These are phyloP conservation scores for Callyntrura sp. DNA, from an alignment of 2,888 invertebrate genomes.

Conservation along the genomic window DNA sequence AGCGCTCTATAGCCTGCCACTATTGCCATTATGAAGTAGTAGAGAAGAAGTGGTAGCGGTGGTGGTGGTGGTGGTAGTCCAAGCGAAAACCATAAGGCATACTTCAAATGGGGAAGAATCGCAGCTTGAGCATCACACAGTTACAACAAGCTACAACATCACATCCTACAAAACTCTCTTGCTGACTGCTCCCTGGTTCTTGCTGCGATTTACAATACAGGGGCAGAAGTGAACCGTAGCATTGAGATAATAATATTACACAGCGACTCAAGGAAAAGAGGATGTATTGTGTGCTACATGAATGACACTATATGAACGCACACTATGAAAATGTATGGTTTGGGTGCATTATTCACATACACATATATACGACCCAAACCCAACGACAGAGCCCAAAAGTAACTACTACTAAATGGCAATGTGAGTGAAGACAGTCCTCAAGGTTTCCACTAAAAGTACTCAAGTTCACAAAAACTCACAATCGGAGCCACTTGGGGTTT, in stretches of 20 bases:
- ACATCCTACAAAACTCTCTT: slow-evolving; percentile 36
- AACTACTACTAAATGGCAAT: slow-evolving; percentile 65
- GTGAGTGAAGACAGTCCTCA: slow-evolving; percentile 75
- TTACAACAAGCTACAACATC: slow-evolving; percentile 56
- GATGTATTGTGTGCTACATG: slow-evolving; percentile 54
- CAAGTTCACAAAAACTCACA: slow-evolving; percentile 75
- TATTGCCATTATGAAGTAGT: slow-evolving; percentile 64
- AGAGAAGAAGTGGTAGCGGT: neutral
- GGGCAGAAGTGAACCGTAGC: slow-evolving; percentile 75
- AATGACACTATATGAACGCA: neutral
- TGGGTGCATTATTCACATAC: neutral
- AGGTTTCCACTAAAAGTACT: slow-evolving; percentile 74
- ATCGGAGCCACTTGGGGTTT: slow-evolving; percentile 76
- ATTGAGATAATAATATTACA: slow-evolving; percentile 77
- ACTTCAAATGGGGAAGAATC: slow-evolving; percentile 64
- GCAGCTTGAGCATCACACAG: slow-evolving; percentile 36
- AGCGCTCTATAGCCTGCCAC: slow-evolving; percentile 19
- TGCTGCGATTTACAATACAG: slow-evolving; percentile 42
- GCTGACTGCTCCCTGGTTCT: slow-evolving; percentile 48
- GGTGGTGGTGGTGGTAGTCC: slow-evolving; percentile 30
- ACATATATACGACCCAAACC: neutral
- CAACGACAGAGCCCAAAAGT: slow-evolving; percentile 16
- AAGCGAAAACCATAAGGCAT: slow-evolving; percentile 76
- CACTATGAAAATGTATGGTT: slow-evolving; percentile 2
- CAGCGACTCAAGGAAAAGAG: slow-evolving; percentile 69